Evolutionary conservation across 2,113 vertebrate species (phyloP), one percentile per base, ranked within the genome.

Genomic region (Trogon surrucura): DNA sequence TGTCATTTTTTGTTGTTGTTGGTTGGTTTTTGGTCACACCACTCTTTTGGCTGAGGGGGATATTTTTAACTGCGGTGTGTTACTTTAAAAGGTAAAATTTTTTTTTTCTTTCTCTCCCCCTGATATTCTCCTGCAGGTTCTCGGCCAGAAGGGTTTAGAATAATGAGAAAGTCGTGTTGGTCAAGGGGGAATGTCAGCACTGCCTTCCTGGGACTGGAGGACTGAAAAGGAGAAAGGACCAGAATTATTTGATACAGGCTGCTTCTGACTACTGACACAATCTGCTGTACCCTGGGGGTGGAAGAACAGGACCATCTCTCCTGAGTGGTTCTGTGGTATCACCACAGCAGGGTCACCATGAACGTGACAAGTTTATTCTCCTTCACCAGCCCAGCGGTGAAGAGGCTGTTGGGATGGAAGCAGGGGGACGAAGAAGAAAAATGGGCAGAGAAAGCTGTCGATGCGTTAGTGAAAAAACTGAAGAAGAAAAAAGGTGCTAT

Each of bases 401-500:
- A 99, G 96, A 98, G 99, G 72, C 98, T 99, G 83, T 97, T 99
- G 91, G 99, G 99, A 21, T 99, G 99, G 99, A 99, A 99, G 89
- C 99, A 99, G 96, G 99, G 99, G 5, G 99, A 99, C 0, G 99
- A 99, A 97, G 99, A 99, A 96, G 99, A 99, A 97, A 99, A 99
- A 81, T 99, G 99, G 99, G 99, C 99, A 2, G 99, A 99, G 94
- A 99, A 99, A 95, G 99, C 99, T 1, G 99, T 99, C 64, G 99
- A 99, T 19, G 99, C 99, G 1, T 95, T 99, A 91, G 99, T 99
- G 70, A 99, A 99, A 97, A 99, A 99, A 94, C 97, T 99, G 90
- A 99, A 99, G 98, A 99, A 99, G 96, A 99, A 99, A 80, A 99
- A 99, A 93, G 99, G 99, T n/a, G 99, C 99, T 75, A 99, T 99